phyloP scores from a whole-genome alignment of 2,888 invertebrate genomes.

The Drosophila subsilvestris region DNA sequence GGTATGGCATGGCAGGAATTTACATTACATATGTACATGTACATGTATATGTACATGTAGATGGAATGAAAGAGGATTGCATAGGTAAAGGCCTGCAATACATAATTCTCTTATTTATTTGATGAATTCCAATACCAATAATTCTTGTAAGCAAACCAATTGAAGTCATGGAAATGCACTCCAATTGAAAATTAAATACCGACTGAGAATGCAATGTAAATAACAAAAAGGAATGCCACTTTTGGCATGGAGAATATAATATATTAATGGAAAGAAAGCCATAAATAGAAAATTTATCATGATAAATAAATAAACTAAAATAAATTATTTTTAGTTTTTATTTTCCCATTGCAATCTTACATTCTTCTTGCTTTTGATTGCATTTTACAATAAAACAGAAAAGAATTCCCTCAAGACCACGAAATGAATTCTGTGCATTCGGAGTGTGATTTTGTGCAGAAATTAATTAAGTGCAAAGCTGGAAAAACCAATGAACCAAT shows the following conservation, averaged over 20 bases:
- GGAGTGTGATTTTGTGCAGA: slow-evolving; percentile 44
- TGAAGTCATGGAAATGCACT: neutral
- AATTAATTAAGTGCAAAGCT: slow-evolving; percentile 66
- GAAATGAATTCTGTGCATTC: slow-evolving; percentile 3
- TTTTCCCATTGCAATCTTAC: slow-evolving; percentile 3
- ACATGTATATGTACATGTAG: too few relatives aligned
- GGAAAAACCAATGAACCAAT: neutral
- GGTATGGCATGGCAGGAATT: neutral
- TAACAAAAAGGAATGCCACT: neutral
- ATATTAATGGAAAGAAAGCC: too few relatives aligned
- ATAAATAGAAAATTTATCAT: too few relatives aligned
- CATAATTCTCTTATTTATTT: neutral
- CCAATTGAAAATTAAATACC: too few relatives aligned
- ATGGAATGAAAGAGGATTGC: neutral
- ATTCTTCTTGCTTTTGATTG: slow-evolving; percentile 25
- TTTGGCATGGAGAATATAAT: neutral
- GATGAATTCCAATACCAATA: too few relatives aligned
- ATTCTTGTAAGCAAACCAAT: neutral
- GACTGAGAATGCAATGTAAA: too few relatives aligned
- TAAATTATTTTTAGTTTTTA: neutral
- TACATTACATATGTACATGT: too few relatives aligned
- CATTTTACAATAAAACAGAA: slow-evolving; percentile 4
- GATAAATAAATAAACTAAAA: too few relatives aligned
- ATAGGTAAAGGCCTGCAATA: neutral
- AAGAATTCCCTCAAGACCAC: slow-evolving; percentile 25